These are phyloP conservation scores for Tamandua tetradactyla DNA, from an alignment of 2,797 vertebrate genomes.

Conservation along the genomic window DNA sequence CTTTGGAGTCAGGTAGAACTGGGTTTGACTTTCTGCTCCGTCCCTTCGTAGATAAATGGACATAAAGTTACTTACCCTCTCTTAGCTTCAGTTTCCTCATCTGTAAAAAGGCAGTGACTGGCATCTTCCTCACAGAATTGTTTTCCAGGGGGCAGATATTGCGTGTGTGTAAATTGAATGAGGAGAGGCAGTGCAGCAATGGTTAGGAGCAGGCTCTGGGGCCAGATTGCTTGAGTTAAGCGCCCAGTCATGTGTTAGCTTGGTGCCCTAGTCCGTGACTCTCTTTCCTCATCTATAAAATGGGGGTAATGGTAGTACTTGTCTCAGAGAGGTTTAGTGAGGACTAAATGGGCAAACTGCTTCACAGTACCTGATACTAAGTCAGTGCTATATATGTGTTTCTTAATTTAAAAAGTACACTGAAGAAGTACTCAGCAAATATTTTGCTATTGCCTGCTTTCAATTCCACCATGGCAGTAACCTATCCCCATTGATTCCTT, in stretches of 20 bases:
- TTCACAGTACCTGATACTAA: not conserved
- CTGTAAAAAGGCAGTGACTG: not conserved
- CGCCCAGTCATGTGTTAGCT: not conserved
- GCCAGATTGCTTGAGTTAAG: not conserved
- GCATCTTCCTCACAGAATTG: not conserved
- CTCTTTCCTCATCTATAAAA: not conserved
- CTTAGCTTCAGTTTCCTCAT: no score
- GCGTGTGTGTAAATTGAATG: not conserved
- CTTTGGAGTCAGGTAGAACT: not conserved
- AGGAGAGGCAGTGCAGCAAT: no score
- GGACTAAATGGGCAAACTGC: not conserved
- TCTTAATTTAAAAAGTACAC: constrained; percentile 1
- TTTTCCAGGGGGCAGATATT: not conserved
- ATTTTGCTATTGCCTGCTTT: not conserved
- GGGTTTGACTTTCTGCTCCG: not conserved
- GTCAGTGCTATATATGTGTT: not conserved
- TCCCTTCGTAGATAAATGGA: not conserved
- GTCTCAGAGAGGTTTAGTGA: not conserved
- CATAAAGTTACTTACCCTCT: no score
- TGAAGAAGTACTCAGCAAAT: not conserved
- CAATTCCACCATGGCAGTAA: not conserved
- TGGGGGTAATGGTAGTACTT: not conserved
- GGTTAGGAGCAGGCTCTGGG: not conserved
- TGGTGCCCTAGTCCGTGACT: not conserved
- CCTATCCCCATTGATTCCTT: not conserved